phyloP scores from a whole-genome alignment of 1,140 invertebrate species.

The Anastrepha obliqua region DNA sequence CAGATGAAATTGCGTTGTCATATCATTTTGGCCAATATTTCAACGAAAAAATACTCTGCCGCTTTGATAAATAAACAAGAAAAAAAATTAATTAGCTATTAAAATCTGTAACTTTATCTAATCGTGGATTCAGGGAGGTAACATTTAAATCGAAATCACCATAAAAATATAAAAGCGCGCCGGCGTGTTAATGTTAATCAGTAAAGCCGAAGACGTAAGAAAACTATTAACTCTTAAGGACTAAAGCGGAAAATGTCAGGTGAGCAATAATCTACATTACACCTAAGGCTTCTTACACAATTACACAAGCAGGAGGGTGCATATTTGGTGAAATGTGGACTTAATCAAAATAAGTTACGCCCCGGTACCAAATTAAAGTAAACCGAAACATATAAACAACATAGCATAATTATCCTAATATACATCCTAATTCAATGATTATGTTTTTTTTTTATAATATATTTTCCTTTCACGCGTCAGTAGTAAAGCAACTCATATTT shows the following conservation, averaged over 20 bases:
- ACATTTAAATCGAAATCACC: neutral
- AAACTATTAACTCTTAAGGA: neutral
- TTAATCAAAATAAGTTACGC: too few species aligned
- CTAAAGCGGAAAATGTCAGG: slow-evolving; percentile 1
- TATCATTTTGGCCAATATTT: neutral
- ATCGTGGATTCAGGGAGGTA: neutral
- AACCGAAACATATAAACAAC: too few species aligned
- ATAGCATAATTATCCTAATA: too few species aligned
- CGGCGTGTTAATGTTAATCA: neutral
- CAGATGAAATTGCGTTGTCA: neutral
- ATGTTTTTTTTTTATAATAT: too few species aligned
- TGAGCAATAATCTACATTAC: neutral
- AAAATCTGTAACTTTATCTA: neutral
- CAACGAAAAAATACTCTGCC: neutral
- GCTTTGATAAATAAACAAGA: too few species aligned
- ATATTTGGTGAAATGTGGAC: too few species aligned
- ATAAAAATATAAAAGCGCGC: neutral
- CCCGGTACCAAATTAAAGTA: too few species aligned
- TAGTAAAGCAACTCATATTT: slow-evolving; percentile 29
- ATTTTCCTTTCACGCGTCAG: too few species aligned
- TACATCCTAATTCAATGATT: too few species aligned
- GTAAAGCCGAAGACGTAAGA: neutral
- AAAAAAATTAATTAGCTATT: slow-evolving; percentile 33
- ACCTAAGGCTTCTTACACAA: too few species aligned
- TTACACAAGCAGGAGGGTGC: too few species aligned